phyloP scores from a whole-genome alignment of 2,113 vertebrate genomes.

The Vombatus ursinus region DNA sequence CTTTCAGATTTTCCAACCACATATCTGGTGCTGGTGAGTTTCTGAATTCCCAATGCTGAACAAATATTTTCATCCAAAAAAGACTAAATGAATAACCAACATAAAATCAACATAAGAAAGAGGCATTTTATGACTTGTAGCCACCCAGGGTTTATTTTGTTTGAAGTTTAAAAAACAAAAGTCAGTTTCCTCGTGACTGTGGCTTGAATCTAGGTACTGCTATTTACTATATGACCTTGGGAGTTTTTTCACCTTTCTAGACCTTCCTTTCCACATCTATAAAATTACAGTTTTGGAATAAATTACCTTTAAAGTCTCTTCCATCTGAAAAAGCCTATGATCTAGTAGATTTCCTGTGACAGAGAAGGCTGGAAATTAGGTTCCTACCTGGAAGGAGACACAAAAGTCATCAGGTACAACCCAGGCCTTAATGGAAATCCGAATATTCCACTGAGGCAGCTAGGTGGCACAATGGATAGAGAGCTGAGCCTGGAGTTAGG shows the following conservation, averaged over 20 bases:
- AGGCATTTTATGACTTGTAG: constrained; percentile 43
- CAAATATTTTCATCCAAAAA: constrained; percentile 52
- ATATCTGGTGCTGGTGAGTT: background rate
- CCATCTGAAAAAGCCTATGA: background rate
- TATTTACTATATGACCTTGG: background rate
- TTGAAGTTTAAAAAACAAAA: background rate
- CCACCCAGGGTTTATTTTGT: constrained; percentile 15
- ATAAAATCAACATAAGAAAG: constrained; percentile 52
- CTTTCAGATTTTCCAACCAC: constrained; percentile 25
- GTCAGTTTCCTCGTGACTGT: background rate
- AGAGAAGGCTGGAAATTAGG: background rate
- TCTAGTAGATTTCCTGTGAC: background rate
- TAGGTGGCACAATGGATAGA: background rate
- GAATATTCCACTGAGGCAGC: background rate
- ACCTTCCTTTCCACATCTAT: background rate
- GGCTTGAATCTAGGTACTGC: background rate
- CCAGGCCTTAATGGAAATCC: background rate
- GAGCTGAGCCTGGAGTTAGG: background rate
- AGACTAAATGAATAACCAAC: constrained; percentile 46
- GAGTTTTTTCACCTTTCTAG: background rate
- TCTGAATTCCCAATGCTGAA: constrained; percentile 25
- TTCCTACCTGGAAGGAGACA: background rate
- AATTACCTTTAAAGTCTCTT: background rate
- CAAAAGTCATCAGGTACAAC: background rate
- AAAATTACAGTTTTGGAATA: background rate